phyloP scores from a whole-genome alignment of 2,797 vertebrate species.

The Microchirus variegatus region DNA sequence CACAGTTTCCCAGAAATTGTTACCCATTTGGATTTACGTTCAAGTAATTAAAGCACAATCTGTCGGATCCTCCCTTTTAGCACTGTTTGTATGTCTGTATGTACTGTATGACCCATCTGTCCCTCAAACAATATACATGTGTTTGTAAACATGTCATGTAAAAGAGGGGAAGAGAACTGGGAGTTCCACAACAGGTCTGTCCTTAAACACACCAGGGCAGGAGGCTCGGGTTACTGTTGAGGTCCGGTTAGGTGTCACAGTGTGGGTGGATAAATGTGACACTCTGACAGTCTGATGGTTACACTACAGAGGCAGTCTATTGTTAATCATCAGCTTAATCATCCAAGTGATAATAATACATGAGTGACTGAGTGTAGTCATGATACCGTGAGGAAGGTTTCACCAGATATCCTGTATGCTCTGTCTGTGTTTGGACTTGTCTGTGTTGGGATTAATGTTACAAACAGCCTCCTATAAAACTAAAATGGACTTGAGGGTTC shows the following conservation, averaged over 20 bases:
- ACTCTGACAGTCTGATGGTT: slow-evolving; percentile 2
- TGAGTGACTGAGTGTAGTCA: neutral
- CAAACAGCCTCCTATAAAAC: neutral
- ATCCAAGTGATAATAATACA: neutral
- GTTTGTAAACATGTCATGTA: too few relatives aligned
- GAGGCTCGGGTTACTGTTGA: slow-evolving; percentile 30
- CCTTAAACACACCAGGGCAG: slow-evolving; percentile 41
- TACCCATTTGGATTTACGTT: neutral
- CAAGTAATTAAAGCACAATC: neutral
- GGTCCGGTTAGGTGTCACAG: slow-evolving; percentile 20
- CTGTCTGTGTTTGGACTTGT: neutral
- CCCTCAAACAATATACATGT: neutral
- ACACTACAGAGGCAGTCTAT: neutral
- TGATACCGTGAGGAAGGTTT: neutral
- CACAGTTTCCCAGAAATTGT: slow-evolving; percentile 5
- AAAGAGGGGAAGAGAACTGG: neutral
- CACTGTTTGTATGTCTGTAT: neutral
- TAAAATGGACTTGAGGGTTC: neutral
- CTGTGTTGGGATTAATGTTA: neutral
- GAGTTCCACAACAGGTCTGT: slow-evolving; percentile 1
- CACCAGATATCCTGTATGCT: neutral
- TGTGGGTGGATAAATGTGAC: neutral
- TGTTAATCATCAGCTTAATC: neutral
- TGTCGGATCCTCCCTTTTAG: neutral
- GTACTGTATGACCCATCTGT: neutral